A percentile compares a stretch with the other conserved stretches of the same genome.
Conservation (phyloP, 2,888 invertebrate genomes). For the Drosophila acutilabella region DNA sequence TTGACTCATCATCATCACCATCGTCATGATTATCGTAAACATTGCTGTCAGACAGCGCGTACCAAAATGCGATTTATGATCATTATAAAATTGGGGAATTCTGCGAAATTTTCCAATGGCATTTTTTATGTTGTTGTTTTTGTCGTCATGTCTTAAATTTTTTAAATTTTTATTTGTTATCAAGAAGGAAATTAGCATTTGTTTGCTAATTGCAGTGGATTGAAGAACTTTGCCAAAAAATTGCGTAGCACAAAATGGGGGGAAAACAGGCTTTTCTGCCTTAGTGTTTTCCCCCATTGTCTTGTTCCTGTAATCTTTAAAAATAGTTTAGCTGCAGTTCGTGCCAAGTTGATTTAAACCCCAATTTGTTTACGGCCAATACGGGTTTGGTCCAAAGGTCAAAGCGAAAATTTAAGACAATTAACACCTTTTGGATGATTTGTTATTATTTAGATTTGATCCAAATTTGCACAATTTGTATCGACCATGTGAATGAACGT, state of each 20-base stretch:
- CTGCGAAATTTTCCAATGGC: conserved; percentile 14
- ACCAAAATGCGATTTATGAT: conserved; percentile 8
- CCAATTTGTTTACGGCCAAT: conserved; percentile 1
- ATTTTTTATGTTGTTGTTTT: conserved; percentile 7
- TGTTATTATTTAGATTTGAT: conserved; percentile 33
- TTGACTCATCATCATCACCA: conserved; percentile 37
- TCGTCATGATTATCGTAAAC: neutral
- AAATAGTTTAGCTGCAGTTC: conserved; percentile 8
- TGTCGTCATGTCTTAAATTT: neutral
- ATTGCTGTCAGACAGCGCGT: neutral
- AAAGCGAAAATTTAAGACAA: conserved; percentile 17
- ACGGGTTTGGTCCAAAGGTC: conserved; percentile 11
- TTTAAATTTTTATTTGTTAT: neutral
- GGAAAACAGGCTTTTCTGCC: conserved; percentile 2
- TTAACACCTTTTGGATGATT: conserved; percentile 20
- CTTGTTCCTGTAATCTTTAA: neutral
- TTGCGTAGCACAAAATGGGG: neutral
- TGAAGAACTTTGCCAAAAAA: conserved; percentile 5
- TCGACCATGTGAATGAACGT: conserved; percentile 5
- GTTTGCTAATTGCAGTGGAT: conserved; percentile 9
- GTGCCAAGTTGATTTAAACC: neutral
- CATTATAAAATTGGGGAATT: conserved; percentile 12
- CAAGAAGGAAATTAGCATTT: conserved; percentile 18
- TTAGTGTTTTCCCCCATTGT: neutral
- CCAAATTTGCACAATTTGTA: conserved; percentile 13